phyloP scores from a whole-genome alignment of 2,113 vertebrate species.

The Maccullochella peelii region DNA sequence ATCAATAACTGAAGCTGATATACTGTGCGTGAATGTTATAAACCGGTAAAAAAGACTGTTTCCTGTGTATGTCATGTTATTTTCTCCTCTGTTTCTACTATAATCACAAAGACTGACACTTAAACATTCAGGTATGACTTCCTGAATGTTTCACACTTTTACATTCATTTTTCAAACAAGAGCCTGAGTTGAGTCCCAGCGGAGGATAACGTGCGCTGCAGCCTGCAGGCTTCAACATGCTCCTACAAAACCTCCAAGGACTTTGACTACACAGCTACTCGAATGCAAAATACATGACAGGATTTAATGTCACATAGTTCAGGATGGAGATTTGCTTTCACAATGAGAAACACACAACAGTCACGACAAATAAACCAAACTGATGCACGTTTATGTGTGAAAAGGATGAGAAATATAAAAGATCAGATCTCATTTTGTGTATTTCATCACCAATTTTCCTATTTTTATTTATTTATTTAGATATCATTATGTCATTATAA shows the following conservation, averaged over 20 bases:
- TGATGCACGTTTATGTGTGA: neutral
- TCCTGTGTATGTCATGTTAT: neutral
- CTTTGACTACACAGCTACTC: neutral
- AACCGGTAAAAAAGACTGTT: neutral
- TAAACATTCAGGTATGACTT: neutral
- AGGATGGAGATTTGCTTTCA: neutral
- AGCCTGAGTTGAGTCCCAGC: neutral
- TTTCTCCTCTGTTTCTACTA: neutral
- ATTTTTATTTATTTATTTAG: neutral
- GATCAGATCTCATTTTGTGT: too few relatives aligned
- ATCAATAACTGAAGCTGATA: neutral
- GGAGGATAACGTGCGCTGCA: neutral
- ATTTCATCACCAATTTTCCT: neutral
- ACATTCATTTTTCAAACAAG: neutral
- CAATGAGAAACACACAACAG: neutral
- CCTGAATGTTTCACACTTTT: slow-evolving; percentile 10
- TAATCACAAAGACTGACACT: neutral
- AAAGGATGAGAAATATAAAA: too few relatives aligned
- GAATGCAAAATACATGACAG: neutral
- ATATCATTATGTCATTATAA: neutral
- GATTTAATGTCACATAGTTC: too few relatives aligned
- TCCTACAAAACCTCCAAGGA: neutral
- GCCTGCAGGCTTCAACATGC: slow-evolving; percentile 5
- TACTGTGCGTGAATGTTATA: neutral
- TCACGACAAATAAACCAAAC: neutral